Evolutionary conservation across 2,888 invertebrate species (phyloP), one percentile per base, ranked within the genome.

Genomic region (Heliconius hortense): DNA sequence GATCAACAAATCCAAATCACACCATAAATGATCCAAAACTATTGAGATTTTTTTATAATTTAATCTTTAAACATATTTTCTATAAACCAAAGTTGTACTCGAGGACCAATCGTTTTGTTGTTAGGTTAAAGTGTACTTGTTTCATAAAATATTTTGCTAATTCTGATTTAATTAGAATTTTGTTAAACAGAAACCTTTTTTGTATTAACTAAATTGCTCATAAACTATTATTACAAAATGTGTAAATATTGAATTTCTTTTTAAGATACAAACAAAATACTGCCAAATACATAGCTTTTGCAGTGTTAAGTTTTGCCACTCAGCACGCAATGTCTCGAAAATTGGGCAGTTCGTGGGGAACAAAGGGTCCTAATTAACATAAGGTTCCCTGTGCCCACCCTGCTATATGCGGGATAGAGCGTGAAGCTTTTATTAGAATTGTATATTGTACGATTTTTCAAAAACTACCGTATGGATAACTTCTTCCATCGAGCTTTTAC

Each of bases 31-130:
- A 62, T 70, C 73, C 76, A 73, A 70, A 73, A 60, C 39, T 39
- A 24, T 31, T 71, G 59, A 60, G 60, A 60, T 71, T 60, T 59
- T 71, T 60, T 69, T 31, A 69, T n/a, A 56, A 56, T 56, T n/a
- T 56, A 56, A 56, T 15, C 15, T 43, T 56, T 69, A 59, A 56
- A 76, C 48, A 64, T 73, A 70, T 70, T 73, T 64, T 60, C 59
- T 71, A 59, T 24, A 73, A 73, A 77, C 78, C 78, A 78, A 78
- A 78, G 78, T 73, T 75, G 67, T 70, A 48, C 53, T 53, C 15
- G 77, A 77, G 78, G 78, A 78, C 78, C 78, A 78, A 78, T 73
- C 64, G 66, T 76, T 76, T 70, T 76, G 76, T 70, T 76, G 31
- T 71, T 73, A 31, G 63, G 21, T 53, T 53, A 31, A 31, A 53